phyloP scores from a whole-genome alignment of 1,140 invertebrate genomes.

The Caerostris extrusa region DNA sequence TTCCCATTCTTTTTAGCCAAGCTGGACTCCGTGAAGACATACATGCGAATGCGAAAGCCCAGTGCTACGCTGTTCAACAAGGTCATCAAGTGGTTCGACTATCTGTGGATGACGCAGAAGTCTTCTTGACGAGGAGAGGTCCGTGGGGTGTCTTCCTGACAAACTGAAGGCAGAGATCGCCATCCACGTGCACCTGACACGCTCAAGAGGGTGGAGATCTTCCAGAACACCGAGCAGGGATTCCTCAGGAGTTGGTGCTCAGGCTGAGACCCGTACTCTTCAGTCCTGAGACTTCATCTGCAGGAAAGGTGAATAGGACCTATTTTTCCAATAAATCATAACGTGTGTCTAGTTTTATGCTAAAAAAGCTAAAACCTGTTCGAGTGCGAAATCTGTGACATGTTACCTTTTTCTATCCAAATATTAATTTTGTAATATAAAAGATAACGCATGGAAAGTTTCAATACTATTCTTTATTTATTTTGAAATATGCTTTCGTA shows the following conservation, averaged over 20 bases:
- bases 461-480: too few relatives aligned
- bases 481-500: too few relatives aligned
- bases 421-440: too few relatives aligned
- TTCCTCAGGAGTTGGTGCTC: constrained; percentile 97
- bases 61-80: constrained; percentile 97
- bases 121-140: constrained; percentile 98
- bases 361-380: too few relatives aligned
- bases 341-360: too few relatives aligned
- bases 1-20: constrained; percentile 89
- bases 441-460: too few relatives aligned
- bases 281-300: constrained; percentile 99
- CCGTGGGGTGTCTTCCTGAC: constrained; percentile 96
- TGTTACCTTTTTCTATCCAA: too few relatives aligned
- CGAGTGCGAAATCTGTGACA: too few relatives aligned
- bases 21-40: constrained; percentile 98
- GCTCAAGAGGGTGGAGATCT: constrained; percentile 98
- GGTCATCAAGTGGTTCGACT: constrained; percentile 99
- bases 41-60: constrained; percentile 97
- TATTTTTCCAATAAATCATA: too few relatives aligned
- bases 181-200: constrained; percentile 99
- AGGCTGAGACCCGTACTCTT: constrained; percentile 96
- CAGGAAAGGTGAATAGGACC: constrained; percentile 93
- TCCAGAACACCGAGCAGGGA: constrained; percentile 99
- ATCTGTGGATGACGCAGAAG: constrained; percentile 99
- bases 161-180: constrained; percentile 99